A percentile compares a stretch with the other conserved stretches of the same genome.
Conservation (phyloP, 2,888 invertebrate genomes). For the Geophilus truncorum region DNA sequence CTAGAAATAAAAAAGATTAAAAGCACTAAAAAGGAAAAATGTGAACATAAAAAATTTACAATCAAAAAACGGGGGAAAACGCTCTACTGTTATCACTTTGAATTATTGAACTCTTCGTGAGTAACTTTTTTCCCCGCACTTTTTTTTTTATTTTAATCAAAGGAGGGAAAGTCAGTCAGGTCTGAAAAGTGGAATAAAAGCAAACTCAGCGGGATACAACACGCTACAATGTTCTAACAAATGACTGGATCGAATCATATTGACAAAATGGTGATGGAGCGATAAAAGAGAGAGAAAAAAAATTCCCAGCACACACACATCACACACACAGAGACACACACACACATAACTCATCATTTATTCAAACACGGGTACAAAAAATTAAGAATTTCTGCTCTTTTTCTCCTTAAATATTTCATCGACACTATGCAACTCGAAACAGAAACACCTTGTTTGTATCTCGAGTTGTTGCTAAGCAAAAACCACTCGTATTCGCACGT, state of each 20-base stretch:
- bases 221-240: conserved; percentile 5
- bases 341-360: background rate
- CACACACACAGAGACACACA: no score
- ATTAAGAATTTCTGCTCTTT: background rate
- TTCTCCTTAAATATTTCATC: background rate
- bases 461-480: background rate
- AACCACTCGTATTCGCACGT: background rate
- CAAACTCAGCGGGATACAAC: background rate
- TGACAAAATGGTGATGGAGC: background rate
- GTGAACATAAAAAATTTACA: background rate
- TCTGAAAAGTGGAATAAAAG: conserved; percentile 4
- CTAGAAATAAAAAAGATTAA: no score
- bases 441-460: background rate
- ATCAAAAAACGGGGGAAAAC: background rate
- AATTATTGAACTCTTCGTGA: background rate
- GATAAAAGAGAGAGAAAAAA: background rate
- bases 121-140: background rate
- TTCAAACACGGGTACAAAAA: background rate
- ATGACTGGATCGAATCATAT: conserved; percentile 5
- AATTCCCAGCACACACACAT: no score
- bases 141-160: background rate
- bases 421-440: no score
- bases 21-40: no score
- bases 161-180: background rate
- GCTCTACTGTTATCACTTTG: background rate